Percentiles rank a stretch among this genome's conserved stretches.
Conservation (phyloP, 2,113 vertebrate species). For the Callorhinus ursinus region DNA sequence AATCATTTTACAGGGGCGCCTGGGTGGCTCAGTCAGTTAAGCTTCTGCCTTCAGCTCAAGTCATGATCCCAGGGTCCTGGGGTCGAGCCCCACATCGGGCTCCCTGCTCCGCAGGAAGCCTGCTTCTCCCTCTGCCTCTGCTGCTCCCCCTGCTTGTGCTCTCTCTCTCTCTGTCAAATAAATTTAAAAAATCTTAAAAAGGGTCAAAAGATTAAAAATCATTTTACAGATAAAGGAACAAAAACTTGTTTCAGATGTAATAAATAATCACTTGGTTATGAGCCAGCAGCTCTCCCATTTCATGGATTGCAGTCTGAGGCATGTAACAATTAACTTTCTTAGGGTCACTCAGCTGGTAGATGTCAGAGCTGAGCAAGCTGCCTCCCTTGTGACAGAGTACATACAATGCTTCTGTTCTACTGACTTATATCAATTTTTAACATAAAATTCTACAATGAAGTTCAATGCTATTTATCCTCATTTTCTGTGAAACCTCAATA, state of each 20-base stretch:
- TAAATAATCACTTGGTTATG: neutral
- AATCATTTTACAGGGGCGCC: neutral
- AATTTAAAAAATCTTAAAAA: neutral
- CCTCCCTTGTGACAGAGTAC: neutral
- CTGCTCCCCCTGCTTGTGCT: neutral
- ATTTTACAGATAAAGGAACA: neutral
- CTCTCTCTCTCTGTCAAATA: neutral
- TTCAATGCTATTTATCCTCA: slow-evolving; percentile 26
- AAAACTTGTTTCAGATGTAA: neutral
- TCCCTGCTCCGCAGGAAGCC: neutral
- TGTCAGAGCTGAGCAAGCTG: neutral
- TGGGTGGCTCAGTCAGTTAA: neutral
- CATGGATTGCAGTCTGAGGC: neutral
- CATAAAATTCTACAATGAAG: neutral
- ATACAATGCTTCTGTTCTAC: neutral
- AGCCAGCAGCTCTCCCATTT: neutral
- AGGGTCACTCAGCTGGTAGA: neutral
- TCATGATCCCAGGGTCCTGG: neutral
- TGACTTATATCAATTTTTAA: neutral
- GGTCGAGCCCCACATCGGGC: neutral
- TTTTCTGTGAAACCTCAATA: neutral
- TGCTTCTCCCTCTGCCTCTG: neutral
- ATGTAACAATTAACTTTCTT: neutral
- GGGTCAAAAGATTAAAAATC: neutral
- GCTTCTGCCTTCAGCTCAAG: neutral